Evolutionary conservation across 2,888 invertebrate genomes (phyloP).

Genomic region (Acanthosoma haemorrhoidale): DNA sequence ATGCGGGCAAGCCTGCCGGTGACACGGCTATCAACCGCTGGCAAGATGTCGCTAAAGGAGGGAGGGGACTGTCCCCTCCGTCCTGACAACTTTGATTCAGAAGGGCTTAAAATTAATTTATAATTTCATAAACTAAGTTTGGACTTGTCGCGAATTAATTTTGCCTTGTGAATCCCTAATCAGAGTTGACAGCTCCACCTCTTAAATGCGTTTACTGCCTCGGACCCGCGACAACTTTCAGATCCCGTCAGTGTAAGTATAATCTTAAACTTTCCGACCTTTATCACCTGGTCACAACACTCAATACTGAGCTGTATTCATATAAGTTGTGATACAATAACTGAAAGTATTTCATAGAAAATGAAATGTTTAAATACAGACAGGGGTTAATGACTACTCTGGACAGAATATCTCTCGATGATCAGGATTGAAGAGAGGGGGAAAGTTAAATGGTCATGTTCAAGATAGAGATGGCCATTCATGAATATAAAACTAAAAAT

Average conservation of each 20-base stretch:
- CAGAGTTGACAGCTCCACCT: not conserved
- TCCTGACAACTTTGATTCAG: not conserved
- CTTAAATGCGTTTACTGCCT: not conserved
- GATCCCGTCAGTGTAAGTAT: not conserved
- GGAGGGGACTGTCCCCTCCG: not conserved
- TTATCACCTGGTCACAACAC: too few species aligned
- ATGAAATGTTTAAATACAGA: too few species aligned
- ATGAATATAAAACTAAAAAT: too few species aligned
- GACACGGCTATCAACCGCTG: not conserved
- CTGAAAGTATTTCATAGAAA: too few species aligned
- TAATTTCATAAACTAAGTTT: conserved; percentile 13
- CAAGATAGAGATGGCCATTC: too few species aligned
- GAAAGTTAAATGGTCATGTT: too few species aligned
- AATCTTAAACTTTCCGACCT: too few species aligned
- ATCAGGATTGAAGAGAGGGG: too few species aligned
- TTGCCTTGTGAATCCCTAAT: conserved; percentile 2
- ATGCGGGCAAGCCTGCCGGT: not conserved
- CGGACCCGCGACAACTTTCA: not conserved
- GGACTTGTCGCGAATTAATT: conserved; percentile 11
- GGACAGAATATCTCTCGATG: too few species aligned
- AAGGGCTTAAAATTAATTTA: conserved; percentile 6
- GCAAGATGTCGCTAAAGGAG: not conserved
- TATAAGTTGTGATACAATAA: too few species aligned
- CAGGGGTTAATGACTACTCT: too few species aligned
- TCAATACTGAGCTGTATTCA: too few species aligned